These are phyloP conservation scores for Sceloporus undulatus DNA, from an alignment of 2,113 vertebrate genomes.

Conservation along the genomic window DNA sequence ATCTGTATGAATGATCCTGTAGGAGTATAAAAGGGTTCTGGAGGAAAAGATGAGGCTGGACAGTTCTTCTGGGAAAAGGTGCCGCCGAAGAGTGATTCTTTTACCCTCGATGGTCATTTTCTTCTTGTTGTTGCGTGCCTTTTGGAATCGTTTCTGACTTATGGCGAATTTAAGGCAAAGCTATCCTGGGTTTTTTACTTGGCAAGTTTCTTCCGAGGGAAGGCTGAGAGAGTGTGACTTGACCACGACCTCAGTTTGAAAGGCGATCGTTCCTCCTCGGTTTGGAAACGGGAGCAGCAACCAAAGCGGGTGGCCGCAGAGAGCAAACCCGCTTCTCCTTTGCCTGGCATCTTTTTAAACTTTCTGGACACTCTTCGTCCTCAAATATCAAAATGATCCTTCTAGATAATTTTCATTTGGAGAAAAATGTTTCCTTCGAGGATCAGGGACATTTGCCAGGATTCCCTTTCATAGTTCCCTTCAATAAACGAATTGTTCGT, in stretches of 20 bases:
- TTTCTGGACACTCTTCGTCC: background rate
- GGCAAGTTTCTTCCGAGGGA: too few relatives aligned
- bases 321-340: slow-evolving; percentile 29
- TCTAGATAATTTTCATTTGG: slow-evolving; percentile 6
- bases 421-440: background rate
- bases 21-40: background rate
- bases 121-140: too few relatives aligned
- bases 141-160: too few relatives aligned
- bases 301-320: background rate
- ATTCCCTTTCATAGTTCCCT: background rate
- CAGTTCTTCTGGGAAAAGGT: too few relatives aligned
- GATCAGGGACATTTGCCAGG: background rate
- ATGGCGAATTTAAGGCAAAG: too few relatives aligned
- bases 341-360: too few relatives aligned
- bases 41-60: slow-evolving; percentile 19
- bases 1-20: too few relatives aligned
- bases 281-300: background rate
- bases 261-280: background rate
- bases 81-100: background rate
- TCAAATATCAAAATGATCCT: slow-evolving; percentile 35
- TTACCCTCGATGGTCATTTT: too few relatives aligned
- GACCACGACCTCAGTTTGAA: background rate
- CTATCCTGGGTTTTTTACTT: too few relatives aligned
- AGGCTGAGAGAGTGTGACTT: too few relatives aligned
- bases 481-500: slow-evolving; percentile 45